These are phyloP conservation scores for Percopsis omiscomaycus DNA, from an alignment of 2,797 vertebrate species.

Conservation along the genomic window DNA sequence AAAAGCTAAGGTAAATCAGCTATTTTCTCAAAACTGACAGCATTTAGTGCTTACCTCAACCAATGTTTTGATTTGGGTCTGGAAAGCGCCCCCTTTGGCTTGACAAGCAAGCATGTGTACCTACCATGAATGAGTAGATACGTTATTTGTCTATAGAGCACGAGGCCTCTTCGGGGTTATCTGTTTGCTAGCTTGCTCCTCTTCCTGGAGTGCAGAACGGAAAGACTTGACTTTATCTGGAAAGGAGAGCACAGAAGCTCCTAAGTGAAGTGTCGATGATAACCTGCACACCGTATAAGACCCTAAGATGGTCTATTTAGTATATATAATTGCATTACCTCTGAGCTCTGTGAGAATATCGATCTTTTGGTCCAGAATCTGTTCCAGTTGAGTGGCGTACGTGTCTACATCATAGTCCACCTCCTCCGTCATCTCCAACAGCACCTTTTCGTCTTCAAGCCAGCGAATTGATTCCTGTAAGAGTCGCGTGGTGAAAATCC, in stretches of 20 bases:
- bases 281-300: slow-evolving; percentile 61
- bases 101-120: background rate
- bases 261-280: background rate
- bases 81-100: background rate
- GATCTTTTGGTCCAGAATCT: slow-evolving; percentile 95
- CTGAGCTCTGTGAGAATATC: slow-evolving; percentile 89
- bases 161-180: slow-evolving; percentile 92
- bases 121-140: slow-evolving; percentile 1
- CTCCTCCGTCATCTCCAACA: slow-evolving; percentile 96
- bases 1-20: slow-evolving; percentile 49
- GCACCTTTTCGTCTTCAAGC: slow-evolving; percentile 94
- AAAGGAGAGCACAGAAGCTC: slow-evolving; percentile 30
- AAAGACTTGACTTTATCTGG: slow-evolving; percentile 98
- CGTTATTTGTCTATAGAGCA: slow-evolving; percentile 59
- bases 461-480: slow-evolving; percentile 93
- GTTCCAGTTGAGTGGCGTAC: slow-evolving; percentile 90
- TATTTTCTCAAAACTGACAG: slow-evolving; percentile 16
- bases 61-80: background rate
- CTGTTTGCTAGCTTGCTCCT: slow-evolving; percentile 97
- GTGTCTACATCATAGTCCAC: slow-evolving; percentile 97
- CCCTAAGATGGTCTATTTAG: slow-evolving; percentile 67
- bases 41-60: background rate
- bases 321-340: slow-evolving; percentile 70
- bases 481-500: slow-evolving; percentile 2
- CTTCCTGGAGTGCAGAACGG: slow-evolving; percentile 90